These are phyloP conservation scores for Emmelina monodactyla DNA, from an alignment of 2,888 invertebrate genomes.

Conservation along the genomic window DNA sequence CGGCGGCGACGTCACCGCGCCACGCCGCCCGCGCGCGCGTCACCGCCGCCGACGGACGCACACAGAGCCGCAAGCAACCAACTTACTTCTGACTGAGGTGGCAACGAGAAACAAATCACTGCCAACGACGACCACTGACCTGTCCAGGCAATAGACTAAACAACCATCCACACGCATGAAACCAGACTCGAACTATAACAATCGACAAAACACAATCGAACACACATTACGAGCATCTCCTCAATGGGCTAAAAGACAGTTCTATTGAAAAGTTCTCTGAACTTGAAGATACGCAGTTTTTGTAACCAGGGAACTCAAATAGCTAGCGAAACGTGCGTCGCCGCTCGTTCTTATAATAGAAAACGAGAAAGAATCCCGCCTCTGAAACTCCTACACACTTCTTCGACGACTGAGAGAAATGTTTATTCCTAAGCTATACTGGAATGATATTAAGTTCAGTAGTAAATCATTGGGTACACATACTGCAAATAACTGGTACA, in stretches of 20 bases:
- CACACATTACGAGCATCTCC: too few relatives aligned
- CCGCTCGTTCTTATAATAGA: constrained; percentile 34
- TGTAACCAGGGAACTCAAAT: constrained; percentile 22
- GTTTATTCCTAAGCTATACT: too few relatives aligned
- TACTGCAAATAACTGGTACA: too few relatives aligned
- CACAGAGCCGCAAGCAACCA: constrained; percentile 16
- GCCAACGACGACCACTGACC: background rate
- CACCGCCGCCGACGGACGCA: constrained; percentile 22
- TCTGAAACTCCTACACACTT: constrained; percentile 19
- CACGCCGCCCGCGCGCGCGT: constrained; percentile 19
- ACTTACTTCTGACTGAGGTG: background rate
- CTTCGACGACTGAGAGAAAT: constrained; percentile 8
- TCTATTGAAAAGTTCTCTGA: too few relatives aligned
- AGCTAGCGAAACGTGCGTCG: constrained; percentile 13
- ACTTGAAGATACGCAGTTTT: too few relatives aligned
- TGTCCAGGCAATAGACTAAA: background rate
- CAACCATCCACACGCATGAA: constrained; percentile 16
- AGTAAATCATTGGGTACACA: too few relatives aligned
- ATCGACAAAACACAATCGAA: too few relatives aligned
- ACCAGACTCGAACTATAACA: background rate
- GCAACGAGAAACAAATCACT: background rate
- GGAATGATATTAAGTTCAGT: too few relatives aligned
- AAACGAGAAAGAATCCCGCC: constrained; percentile 24
- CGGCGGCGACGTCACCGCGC: constrained; percentile 16
- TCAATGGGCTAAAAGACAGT: too few relatives aligned